Conservation (phyloP, 2,888 invertebrate genomes). For the Lochmaea crataegi region DNA sequence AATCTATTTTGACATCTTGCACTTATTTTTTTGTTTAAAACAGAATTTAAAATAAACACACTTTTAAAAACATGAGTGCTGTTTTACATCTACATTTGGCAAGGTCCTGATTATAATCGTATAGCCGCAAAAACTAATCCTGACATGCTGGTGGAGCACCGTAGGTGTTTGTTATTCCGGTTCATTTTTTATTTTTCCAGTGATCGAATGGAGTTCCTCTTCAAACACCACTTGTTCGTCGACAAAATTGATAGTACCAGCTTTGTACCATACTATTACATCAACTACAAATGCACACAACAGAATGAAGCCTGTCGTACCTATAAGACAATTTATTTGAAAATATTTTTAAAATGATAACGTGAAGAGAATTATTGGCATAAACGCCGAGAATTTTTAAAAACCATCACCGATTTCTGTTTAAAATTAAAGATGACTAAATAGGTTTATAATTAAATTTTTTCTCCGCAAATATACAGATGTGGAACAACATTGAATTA, state of each 20-base stretch:
- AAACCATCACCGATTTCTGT: no score
- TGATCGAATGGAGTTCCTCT: slow-evolving; percentile 65
- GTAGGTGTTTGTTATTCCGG: slow-evolving; percentile 52
- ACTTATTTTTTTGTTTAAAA: no score
- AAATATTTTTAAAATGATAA: slow-evolving; percentile 15
- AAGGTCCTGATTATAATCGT: slow-evolving; percentile 17
- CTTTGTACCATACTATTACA: slow-evolving; percentile 89
- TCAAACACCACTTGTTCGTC: slow-evolving; percentile 69
- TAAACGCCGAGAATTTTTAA: no score
- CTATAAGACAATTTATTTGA: slow-evolving; percentile 65
- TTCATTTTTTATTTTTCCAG: slow-evolving; percentile 60
- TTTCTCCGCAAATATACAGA: no score
- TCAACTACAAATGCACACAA: slow-evolving; percentile 90
- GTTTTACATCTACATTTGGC: slow-evolving; percentile 15
- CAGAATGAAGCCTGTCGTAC: slow-evolving; percentile 87
- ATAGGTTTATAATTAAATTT: no score
- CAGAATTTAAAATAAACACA: background rate
- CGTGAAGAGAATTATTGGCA: no score
- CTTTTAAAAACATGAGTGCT: background rate
- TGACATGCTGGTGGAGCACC: slow-evolving; percentile 38
- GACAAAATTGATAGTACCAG: slow-evolving; percentile 80
- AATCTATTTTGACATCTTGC: no score
- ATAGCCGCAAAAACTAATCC: slow-evolving; percentile 16
- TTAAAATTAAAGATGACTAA: no score
- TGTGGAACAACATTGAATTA: no score